These are phyloP conservation scores for Rattus norvegicus DNA, from an alignment of 2,113 vertebrate species.

Conservation along the genomic window GRCr8 NC_086030.1:40426001-40426500, in stretches of 20 bases:
- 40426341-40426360: neutral
- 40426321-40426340: neutral
- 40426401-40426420: neutral
- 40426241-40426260: neutral
- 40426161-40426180: neutral
- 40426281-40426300: neutral
- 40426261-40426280: neutral
- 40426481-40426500: constrained; percentile 18
- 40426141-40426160: neutral
- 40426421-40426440: neutral
- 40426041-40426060: neutral
- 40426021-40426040: neutral
- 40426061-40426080: neutral
- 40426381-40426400: neutral
- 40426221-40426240: neutral
- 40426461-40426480: neutral
- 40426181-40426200: neutral
- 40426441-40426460: neutral
- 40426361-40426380: neutral
- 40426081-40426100: neutral
- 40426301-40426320: neutral
- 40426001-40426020: constrained; percentile 6
- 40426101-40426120: neutral
- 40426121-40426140: neutral
- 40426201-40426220: neutral